These are phyloP conservation scores for Drosophila mauritiana DNA, from an alignment of 1,140 invertebrate species.

Conservation along the genomic window DNA sequence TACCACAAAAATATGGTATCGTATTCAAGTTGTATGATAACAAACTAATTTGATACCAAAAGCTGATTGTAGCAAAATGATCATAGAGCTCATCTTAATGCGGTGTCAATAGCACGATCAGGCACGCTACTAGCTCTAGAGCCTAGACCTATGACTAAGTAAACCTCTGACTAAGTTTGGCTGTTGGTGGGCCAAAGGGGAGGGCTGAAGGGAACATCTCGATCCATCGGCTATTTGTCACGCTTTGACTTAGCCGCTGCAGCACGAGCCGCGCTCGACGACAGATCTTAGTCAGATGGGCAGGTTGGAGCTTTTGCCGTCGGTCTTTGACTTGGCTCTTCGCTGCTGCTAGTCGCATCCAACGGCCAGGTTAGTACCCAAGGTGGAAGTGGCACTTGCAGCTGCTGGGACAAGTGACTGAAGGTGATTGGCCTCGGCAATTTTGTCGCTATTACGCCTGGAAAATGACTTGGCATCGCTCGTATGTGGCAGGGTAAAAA, in stretches of 20 bases:
- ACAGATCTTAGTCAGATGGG: constrained; percentile 43
- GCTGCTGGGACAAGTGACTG: constrained; percentile 49
- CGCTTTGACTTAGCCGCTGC: constrained; percentile 61
- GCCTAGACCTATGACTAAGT: constrained; percentile 37
- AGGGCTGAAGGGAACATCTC: constrained; percentile 13
- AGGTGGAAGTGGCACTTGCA: constrained; percentile 4
- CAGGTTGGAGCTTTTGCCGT: constrained; percentile 25
- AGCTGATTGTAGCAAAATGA: too few species aligned
- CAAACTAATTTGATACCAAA: too few species aligned
- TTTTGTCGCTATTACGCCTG: constrained; percentile 41
- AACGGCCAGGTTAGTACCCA: constrained; percentile 40
- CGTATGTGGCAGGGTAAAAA: constrained; percentile 19
- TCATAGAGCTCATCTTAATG: neutral
- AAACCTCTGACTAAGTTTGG: constrained; percentile 18
- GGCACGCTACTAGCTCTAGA: constrained; percentile 16
- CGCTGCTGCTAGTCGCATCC: constrained; percentile 55
- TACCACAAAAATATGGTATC: too few species aligned
- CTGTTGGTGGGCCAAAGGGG: too few species aligned
- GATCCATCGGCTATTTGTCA: constrained; percentile 65
- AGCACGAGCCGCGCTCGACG: constrained; percentile 51
- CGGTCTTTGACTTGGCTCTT: constrained; percentile 66
- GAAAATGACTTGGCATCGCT: constrained; percentile 29
- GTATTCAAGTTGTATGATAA: too few species aligned
- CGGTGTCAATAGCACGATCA: neutral
- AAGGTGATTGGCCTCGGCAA: constrained; percentile 63